Conservation (phyloP, 2,888 invertebrate genomes). For the Cosmorhoe ocellata region DNA sequence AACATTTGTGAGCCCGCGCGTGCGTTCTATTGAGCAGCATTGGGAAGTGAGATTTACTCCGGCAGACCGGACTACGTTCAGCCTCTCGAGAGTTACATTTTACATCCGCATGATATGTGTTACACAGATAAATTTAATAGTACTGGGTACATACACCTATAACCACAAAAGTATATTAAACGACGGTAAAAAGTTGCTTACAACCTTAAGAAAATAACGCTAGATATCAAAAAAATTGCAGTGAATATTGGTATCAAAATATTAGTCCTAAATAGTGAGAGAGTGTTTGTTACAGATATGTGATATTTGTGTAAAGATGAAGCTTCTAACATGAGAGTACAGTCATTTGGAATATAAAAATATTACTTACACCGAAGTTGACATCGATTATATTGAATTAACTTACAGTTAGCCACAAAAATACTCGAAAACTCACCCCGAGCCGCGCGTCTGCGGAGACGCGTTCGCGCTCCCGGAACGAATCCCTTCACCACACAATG, state of each 20-base stretch:
- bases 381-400: constrained; percentile 49
- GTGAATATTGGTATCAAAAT: constrained; percentile 81
- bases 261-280: constrained; percentile 72
- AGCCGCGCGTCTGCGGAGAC: constrained; percentile 22
- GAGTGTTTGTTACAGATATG: constrained; percentile 75
- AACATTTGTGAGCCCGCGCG: constrained; percentile 46
- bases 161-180: constrained; percentile 73
- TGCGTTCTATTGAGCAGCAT: constrained; percentile 50
- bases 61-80: constrained; percentile 61
- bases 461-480: constrained; percentile 25
- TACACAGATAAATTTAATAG: constrained; percentile 69
- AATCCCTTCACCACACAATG: constrained; percentile 47
- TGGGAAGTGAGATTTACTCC: constrained; percentile 50
- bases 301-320: constrained; percentile 74
- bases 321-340: constrained; percentile 56
- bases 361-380: constrained; percentile 62
- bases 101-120: constrained; percentile 79
- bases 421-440: constrained; percentile 59
- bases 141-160: constrained; percentile 74
- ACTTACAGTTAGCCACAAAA: constrained; percentile 57
- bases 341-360: constrained; percentile 71
- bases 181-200: constrained; percentile 68
- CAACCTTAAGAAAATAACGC: constrained; percentile 67
- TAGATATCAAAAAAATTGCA: constrained; percentile 75
- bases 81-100: constrained; percentile 66